Evolutionary conservation across 2,113 vertebrate species (phyloP).

Genomic region (Rhea americana): DNA sequence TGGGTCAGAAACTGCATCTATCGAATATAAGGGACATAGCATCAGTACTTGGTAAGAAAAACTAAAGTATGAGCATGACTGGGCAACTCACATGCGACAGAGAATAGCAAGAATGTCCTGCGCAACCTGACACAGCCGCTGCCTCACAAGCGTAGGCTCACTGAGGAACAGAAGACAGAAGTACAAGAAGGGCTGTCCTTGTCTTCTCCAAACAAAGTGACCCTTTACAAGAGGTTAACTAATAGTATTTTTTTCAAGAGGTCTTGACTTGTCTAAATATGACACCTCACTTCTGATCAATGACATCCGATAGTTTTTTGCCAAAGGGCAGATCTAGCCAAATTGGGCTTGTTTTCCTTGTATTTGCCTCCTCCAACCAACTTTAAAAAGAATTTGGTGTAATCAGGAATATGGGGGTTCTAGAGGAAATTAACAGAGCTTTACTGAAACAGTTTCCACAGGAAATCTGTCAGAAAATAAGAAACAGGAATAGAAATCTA

Average conservation of each 20-base stretch:
- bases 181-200: not conserved
- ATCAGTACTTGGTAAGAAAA: not conserved
- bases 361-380: not conserved
- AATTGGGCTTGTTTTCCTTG: not conserved
- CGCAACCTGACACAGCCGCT: not conserved
- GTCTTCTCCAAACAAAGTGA: not conserved
- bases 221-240: conserved; percentile 19
- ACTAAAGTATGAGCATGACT: not conserved
- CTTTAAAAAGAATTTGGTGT: not conserved
- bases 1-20: not conserved
- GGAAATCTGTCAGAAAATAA: conserved; percentile 17
- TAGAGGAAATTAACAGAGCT: conserved; percentile 2
- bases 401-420: not conserved
- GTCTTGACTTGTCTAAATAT: conserved; percentile 42
- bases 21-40: not conserved
- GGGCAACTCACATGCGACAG: not conserved
- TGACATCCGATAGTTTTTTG: conserved; percentile 21
- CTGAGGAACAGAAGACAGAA: not conserved
- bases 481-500: not conserved
- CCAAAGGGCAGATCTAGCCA: not conserved
- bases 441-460: conserved; percentile 27
- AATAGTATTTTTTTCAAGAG: not conserved
- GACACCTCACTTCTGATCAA: conserved; percentile 26
- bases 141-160: not conserved
- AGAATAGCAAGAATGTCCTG: not conserved